Base-by-base conservation (phyloP, 2,797 vertebrate genomes). In the Vultur gryphus region DNA sequence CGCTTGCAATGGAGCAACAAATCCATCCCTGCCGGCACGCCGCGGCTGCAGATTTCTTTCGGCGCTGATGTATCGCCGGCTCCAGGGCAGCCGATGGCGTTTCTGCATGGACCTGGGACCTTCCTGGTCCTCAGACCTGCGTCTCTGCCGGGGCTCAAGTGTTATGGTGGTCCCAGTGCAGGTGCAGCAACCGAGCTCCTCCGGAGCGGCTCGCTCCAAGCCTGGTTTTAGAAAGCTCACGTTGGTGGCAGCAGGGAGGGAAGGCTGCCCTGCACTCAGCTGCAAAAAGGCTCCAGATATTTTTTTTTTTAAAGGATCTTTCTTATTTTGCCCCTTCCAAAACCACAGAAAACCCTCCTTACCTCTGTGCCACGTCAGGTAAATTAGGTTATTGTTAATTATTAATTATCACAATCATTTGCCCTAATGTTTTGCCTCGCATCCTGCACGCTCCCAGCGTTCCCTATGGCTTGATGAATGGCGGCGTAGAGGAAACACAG, bases 51-150 rank as follows among this genome's bases (percentile, higher is more conserved):
- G 61, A 0, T 25, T 43, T 31, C 52, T 19, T 11, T 8, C 2
- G 3, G 13, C 1, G 5, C 71, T 35, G 39, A 5, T 1, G 29
- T 6, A 5, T 37, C 43, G 3, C 18, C 1, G 0, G 15, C 33
- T n/a, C 7, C 5, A 13, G 35, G 16, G 57, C 25, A 48, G 55
- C 31, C 0, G 0, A 3, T 4, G 51, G 61, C 5, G 59, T 81
- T 59, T 55, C 82, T 13, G 11, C 23, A 0, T 1, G 6, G 33
- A 51, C 2, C 57, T 1, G 11, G 44, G 3, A 9, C 15, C 20
- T 3, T 15, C 54, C 64, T 13, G 41, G 11, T 39, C 25, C 67
- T 57, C 49, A 31, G 62, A 37, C 31, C 84, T 7, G 3, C 9
- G 3, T 43, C 43, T 43, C 57, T n/a, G 8, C 21, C 1, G 0